Base-by-base conservation (phyloP, 2,888 invertebrate genomes). In the Dicyrtoma fusca region DNA sequence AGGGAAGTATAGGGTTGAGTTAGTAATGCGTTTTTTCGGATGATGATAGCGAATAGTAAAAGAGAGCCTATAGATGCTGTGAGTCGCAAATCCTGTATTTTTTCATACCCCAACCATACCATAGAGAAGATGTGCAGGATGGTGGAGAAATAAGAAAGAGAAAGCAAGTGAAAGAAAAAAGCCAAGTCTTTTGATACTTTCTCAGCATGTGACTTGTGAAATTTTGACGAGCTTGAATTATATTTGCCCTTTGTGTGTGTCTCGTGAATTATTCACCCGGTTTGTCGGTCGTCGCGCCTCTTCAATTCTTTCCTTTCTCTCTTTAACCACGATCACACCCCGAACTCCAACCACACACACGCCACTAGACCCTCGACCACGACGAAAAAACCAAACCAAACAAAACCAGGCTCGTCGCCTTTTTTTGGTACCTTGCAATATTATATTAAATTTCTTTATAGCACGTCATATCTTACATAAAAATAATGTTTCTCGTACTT, bases 251-350 rank as follows among this genome's bases (percentile, higher is more conserved):
- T 69, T 74, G 68, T 71, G 74, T 68, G 61, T 74, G 68, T 72
- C 75, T 77, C 71, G 65, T 77, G 77, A 77, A 77, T 77, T 75
- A 77, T 77, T 77, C 77, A 77, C 77, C 72, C 72, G 72, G 70
- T 70, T 61, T 70, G 70, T 70, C 51, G 26, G 61, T 68, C 68
- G 68, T 21, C 55, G 68, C 68, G 65, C 65, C 65, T 66, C 53
- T 57, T 68, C 55, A 66, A 66, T 66, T 68, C 57, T 68, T 64
- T 53, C 53, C 68, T 57, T 34, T 55, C 57, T 26, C 26, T 26
- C n/a, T n/a, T n/a, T n/a, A n/a, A n/a, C n/a, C n/a, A n/a, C n/a
- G n/a, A n/a, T 17, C 25, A 2, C 42, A 61, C 44, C 61, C 53
- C 34, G 34, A 34, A 34, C n/a, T n/a, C n/a, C n/a, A 47, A 51